Evolutionary conservation across 2,113 vertebrate genomes (phyloP).

Genomic region (Echinops telfairi): DNA sequence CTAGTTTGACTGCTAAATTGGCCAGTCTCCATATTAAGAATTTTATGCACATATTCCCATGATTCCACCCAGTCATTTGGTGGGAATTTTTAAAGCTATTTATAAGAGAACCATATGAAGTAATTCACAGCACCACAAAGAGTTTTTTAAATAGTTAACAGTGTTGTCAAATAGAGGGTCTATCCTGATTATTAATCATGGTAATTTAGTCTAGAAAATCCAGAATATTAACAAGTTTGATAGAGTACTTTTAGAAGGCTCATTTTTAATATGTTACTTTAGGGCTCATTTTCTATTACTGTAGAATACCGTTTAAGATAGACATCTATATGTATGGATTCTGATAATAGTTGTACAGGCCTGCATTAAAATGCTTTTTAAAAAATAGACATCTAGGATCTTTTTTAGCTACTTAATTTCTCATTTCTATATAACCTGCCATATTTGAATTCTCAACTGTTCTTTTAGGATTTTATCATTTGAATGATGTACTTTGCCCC

Average conservation of each 20-base stretch:
- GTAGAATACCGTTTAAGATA: background rate
- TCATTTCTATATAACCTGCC: background rate
- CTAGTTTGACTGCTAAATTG: too few species aligned
- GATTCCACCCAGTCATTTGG: too few species aligned
- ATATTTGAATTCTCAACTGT: conserved; percentile 7
- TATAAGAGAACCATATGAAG: too few species aligned
- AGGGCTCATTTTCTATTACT: conserved; percentile 7
- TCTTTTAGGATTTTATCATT: conserved; percentile 47
- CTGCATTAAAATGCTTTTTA: too few species aligned
- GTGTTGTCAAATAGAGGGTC: background rate
- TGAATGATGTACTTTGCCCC: conserved; percentile 16
- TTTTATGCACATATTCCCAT: too few species aligned
- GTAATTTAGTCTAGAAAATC: background rate
- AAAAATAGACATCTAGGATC: background rate
- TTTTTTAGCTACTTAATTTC: conserved; percentile 10
- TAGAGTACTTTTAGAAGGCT: conserved; percentile 17
- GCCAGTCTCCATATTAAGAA: too few species aligned
- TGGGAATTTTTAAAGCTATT: too few species aligned
- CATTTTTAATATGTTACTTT: conserved; percentile 2
- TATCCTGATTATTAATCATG: conserved; percentile 23
- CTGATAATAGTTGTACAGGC: too few species aligned
- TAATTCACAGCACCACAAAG: background rate
- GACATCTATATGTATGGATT: too few species aligned
- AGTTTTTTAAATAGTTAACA: conserved; percentile 31
- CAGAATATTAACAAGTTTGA: conserved; percentile 24